A percentile compares a stretch with the other conserved stretches of the same genome.
These are phyloP conservation scores for Parnassius smintheus DNA, from an alignment of 2,888 invertebrate genomes.

Conservation along the genomic window DNA sequence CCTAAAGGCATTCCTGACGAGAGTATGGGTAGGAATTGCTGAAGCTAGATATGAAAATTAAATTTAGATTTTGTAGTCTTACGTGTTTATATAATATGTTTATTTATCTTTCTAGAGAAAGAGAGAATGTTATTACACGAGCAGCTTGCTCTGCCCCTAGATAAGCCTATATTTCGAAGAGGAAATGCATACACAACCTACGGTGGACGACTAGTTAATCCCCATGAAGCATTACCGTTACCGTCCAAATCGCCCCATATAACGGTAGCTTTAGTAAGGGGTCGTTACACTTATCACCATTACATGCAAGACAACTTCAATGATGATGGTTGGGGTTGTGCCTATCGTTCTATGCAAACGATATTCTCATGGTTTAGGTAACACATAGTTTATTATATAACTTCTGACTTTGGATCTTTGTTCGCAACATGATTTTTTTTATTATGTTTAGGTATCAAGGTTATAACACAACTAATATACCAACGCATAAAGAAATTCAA, in stretches of 20 bases:
- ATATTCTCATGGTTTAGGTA: slow-evolving; percentile 96
- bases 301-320: slow-evolving; percentile 97
- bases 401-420: background rate
- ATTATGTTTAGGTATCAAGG: slow-evolving; percentile 85
- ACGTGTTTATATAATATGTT: background rate
- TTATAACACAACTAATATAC: slow-evolving; percentile 88
- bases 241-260: slow-evolving; percentile 53
- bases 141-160: slow-evolving; percentile 84
- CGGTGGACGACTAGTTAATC: slow-evolving; percentile 84
- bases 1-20: slow-evolving; percentile 84
- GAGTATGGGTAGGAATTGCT: slow-evolving; percentile 81
- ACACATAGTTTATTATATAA: background rate
- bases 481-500: slow-evolving; percentile 93
- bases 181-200: slow-evolving; percentile 84
- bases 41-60: background rate
- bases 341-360: slow-evolving; percentile 98
- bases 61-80: background rate
- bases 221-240: slow-evolving; percentile 83
- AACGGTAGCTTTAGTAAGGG: slow-evolving; percentile 83
- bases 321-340: slow-evolving; percentile 99
- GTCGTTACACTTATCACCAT: slow-evolving; percentile 96
- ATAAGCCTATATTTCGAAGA: slow-evolving; percentile 87
- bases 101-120: slow-evolving; percentile 67
- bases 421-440: background rate
- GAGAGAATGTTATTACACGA: slow-evolving; percentile 86